These are phyloP conservation scores for Lepidothrix coronata DNA, from an alignment of 2,113 vertebrate genomes.

Conservation along the genomic window DNA sequence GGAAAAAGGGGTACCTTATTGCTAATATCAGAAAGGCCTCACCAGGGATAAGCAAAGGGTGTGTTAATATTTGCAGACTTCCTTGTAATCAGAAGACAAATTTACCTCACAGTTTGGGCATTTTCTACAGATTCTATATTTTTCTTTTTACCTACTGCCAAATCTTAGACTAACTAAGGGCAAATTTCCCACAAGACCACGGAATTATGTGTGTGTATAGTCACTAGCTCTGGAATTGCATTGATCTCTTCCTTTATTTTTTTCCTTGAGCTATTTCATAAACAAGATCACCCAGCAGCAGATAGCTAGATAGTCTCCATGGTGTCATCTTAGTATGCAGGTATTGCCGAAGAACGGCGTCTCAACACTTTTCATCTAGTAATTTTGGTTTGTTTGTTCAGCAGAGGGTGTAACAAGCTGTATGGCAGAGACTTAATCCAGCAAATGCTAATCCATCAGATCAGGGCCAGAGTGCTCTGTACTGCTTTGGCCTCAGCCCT, in stretches of 20 bases:
- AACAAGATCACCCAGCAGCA: background rate
- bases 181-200: background rate
- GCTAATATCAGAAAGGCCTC: background rate
- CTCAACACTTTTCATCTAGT: background rate
- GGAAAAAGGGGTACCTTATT: background rate
- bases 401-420: background rate
- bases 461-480: background rate
- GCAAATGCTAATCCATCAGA: background rate
- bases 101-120: background rate
- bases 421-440: background rate
- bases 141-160: background rate
- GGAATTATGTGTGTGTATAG: background rate
- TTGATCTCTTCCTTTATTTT: background rate
- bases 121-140: background rate
- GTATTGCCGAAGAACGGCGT: background rate
- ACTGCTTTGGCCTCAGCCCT: background rate
- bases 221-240: background rate
- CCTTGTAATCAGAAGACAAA: background rate
- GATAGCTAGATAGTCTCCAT: background rate
- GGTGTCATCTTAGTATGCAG: background rate
- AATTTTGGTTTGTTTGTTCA: background rate
- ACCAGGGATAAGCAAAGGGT: background rate
- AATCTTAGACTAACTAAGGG: background rate
- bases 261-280: background rate
- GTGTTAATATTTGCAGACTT: background rate